phyloP scores from a whole-genome alignment of 2,888 invertebrate species.

The Cosmia trapezina region DNA sequence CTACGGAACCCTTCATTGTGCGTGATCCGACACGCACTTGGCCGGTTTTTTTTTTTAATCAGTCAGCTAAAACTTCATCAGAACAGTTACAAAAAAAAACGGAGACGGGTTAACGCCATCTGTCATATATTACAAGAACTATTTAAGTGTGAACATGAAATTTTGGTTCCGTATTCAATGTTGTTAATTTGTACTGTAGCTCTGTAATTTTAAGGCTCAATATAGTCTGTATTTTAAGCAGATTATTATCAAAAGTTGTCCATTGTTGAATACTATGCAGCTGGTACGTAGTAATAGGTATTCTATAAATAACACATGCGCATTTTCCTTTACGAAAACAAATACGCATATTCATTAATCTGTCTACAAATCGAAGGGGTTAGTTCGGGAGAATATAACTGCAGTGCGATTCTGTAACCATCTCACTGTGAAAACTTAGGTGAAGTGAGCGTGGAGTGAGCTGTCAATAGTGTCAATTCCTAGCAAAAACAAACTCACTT shows the following conservation, averaged over 20 bases:
- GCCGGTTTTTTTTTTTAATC: too few relatives aligned
- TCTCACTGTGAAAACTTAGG: too few relatives aligned
- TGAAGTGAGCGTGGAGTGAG: too few relatives aligned
- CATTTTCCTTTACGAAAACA: background rate
- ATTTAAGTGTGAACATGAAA: background rate
- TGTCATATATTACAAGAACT: conserved; percentile 16
- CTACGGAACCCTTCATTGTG: too few relatives aligned
- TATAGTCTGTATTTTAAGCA: background rate
- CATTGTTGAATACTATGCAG: conserved; percentile 19
- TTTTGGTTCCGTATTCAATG: background rate
- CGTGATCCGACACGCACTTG: too few relatives aligned
- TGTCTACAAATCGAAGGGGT: background rate
- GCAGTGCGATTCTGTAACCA: too few relatives aligned
- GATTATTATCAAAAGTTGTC: conserved; percentile 7
- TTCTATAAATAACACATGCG: conserved; percentile 14
- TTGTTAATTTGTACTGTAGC: background rate
- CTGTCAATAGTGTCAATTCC: too few relatives aligned
- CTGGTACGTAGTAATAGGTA: background rate
- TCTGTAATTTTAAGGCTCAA: rapidly evolving
- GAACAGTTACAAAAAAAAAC: too few relatives aligned
- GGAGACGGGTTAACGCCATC: conserved; percentile 18
- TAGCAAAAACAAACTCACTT: too few relatives aligned
- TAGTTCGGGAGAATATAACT: background rate
- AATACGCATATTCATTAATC: background rate
- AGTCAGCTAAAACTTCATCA: too few relatives aligned